A percentile compares a stretch with the other conserved stretches of the same genome.
Evolutionary conservation across 2,797 vertebrate species (phyloP).

Genomic region (Agapornis canus): DNA sequence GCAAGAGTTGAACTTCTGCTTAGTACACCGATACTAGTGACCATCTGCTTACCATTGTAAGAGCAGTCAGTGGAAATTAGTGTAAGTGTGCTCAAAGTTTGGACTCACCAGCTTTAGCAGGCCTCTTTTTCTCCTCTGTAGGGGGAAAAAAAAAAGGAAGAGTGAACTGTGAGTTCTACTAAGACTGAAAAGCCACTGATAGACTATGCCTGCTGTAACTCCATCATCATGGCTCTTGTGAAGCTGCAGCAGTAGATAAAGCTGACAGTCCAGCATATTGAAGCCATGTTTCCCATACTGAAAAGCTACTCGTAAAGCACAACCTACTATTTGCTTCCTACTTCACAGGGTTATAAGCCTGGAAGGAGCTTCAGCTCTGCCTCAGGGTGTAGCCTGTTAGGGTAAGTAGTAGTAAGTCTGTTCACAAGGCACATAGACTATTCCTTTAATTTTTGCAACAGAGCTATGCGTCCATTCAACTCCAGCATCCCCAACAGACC

Average conservation of each 20-base stretch:
- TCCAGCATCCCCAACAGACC: neutral
- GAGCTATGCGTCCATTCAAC: neutral
- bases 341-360: neutral
- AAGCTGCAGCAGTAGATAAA: neutral
- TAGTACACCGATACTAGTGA: neutral
- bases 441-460: neutral
- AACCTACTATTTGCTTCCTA: neutral
- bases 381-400: neutral
- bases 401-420: neutral
- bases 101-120: conserved; percentile 68
- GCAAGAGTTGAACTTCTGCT: neutral
- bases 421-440: neutral
- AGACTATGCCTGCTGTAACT: neutral
- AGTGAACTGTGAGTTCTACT: neutral
- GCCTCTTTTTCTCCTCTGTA: conserved; percentile 69
- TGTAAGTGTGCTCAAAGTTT: neutral
- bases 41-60: neutral
- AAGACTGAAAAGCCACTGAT: neutral
- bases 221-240: neutral
- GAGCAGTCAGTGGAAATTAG: neutral
- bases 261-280: neutral
- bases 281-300: neutral
- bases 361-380: neutral
- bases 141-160: neutral
- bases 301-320: neutral